Conservation (phyloP, 1,140 invertebrate species). For the Hypsibius dujardini region DNA sequence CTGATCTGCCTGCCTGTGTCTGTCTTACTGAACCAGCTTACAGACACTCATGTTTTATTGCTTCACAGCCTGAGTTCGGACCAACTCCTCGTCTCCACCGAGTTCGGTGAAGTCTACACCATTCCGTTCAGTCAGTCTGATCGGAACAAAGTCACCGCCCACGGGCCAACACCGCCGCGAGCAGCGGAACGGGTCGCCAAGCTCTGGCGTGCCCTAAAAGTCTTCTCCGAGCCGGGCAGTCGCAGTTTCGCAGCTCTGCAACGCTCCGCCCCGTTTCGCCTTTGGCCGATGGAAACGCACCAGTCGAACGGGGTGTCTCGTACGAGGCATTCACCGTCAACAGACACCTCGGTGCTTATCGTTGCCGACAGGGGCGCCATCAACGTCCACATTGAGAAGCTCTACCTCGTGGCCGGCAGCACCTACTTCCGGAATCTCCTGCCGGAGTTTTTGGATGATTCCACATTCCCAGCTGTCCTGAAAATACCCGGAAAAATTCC, state of each 20-base stretch:
- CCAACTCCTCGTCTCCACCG: not conserved
- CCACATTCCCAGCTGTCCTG: not conserved
- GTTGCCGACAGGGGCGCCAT: not conserved
- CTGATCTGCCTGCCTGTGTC: not conserved
- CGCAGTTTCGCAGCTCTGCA: slow-evolving; percentile 7
- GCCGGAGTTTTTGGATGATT: not conserved
- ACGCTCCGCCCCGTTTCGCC: not conserved
- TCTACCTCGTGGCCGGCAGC: not conserved
- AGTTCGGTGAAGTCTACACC: not conserved
- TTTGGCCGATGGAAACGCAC: not conserved
- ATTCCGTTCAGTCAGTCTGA: not conserved
- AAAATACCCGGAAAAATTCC: not conserved
- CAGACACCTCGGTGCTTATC: too few species aligned
- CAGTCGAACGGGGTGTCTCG: too few species aligned
- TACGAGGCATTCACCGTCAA: too few species aligned
- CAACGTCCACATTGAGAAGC: not conserved
- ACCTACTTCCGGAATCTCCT: not conserved
- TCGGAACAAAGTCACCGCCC: not conserved
- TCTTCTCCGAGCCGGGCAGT: slow-evolving; percentile 13
- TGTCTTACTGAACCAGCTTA: not conserved
- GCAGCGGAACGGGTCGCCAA: not conserved
- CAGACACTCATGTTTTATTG: not conserved
- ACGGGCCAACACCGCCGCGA: not conserved
- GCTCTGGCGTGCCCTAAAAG: not conserved
- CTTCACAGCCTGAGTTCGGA: not conserved